These are phyloP conservation scores for Crotophaga sulcirostris DNA, from an alignment of 2,113 vertebrate genomes.

Conservation along the genomic window DNA sequence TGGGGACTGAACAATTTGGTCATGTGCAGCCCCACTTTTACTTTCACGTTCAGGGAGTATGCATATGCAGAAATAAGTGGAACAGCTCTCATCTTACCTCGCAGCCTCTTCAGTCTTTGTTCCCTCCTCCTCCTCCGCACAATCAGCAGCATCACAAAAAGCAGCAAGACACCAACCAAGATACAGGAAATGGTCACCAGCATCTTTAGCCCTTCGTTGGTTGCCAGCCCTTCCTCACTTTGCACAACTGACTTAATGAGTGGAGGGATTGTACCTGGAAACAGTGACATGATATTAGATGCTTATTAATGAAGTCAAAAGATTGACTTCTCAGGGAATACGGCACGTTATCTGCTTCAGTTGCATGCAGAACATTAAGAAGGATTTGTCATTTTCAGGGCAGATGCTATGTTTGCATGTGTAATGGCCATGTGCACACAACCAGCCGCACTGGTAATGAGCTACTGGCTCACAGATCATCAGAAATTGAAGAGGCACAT, in stretches of 20 bases:
- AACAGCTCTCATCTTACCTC: slow-evolving; percentile 79
- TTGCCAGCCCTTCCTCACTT: slow-evolving; percentile 89
- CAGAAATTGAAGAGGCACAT: not conserved
- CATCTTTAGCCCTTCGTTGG: slow-evolving; percentile 95
- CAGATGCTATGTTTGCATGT: not conserved
- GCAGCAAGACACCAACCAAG: slow-evolving; percentile 88
- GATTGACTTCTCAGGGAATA: slow-evolving; percentile 29
- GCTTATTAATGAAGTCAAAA: slow-evolving; percentile 20
- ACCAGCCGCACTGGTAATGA: not conserved
- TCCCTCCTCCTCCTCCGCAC: slow-evolving; percentile 91
- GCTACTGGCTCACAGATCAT: not conserved
- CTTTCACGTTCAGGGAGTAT: not conserved
- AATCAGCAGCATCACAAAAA: slow-evolving; percentile 91
- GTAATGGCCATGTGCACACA: not conserved
- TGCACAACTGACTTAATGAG: slow-evolving; percentile 92
- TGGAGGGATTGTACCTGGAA: slow-evolving; percentile 93
- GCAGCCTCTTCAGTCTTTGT: slow-evolving; percentile 93
- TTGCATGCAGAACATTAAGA: not conserved
- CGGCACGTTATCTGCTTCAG: not conserved
- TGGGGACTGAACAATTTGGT: not conserved
- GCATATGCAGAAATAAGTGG: fast-evolving
- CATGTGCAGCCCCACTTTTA: not conserved
- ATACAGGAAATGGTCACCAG: slow-evolving; percentile 96
- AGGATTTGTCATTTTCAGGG: not conserved
- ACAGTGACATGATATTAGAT: slow-evolving; percentile 66